Evolutionary conservation across 2,797 vertebrate genomes (phyloP).

Genomic region (Semaprochilodus insignis): DNA sequence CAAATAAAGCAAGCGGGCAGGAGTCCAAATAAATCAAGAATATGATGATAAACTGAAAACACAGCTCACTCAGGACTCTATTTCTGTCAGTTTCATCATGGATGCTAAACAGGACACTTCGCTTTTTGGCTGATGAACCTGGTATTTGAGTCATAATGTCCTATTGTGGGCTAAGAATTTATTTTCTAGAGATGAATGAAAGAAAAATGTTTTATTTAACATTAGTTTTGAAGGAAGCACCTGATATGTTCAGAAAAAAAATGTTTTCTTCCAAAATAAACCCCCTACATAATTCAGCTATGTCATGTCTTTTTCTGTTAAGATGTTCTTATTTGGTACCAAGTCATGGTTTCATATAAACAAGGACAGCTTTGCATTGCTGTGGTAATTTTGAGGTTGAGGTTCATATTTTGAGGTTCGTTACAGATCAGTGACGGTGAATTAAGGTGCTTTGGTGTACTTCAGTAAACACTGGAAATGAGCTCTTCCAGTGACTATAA

Average conservation of each 20-base stretch:
- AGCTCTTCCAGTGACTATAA: background rate
- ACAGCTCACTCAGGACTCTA: slow-evolving; percentile 45
- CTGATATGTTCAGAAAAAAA: slow-evolving; percentile 42
- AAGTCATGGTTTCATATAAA: background rate
- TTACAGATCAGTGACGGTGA: no score
- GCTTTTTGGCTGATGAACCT: background rate
- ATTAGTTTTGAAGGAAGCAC: slow-evolving; percentile 16
- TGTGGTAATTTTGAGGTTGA: background rate
- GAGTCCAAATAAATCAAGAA: slow-evolving; percentile 20
- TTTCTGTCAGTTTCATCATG: slow-evolving; percentile 23
- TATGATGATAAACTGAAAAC: slow-evolving; percentile 23
- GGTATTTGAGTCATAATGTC: background rate
- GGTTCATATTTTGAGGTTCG: no score
- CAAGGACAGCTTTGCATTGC: background rate
- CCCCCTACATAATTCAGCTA: slow-evolving; percentile 21
- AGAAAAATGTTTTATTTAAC: slow-evolving; percentile 31
- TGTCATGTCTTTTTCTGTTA: slow-evolving; percentile 11
- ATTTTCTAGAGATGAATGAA: slow-evolving; percentile 4
- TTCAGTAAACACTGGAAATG: no score
- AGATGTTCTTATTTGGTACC: background rate
- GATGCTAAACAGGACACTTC: background rate
- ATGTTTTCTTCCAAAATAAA: slow-evolving; percentile 52
- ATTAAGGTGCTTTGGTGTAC: no score
- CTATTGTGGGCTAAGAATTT: background rate
- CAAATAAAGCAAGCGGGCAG: background rate